A percentile compares a stretch with the other conserved stretches of the same genome.
Evolutionary conservation across 2,113 vertebrate genomes (phyloP).

Genomic region (Chlorodrepanis virens): DNA sequence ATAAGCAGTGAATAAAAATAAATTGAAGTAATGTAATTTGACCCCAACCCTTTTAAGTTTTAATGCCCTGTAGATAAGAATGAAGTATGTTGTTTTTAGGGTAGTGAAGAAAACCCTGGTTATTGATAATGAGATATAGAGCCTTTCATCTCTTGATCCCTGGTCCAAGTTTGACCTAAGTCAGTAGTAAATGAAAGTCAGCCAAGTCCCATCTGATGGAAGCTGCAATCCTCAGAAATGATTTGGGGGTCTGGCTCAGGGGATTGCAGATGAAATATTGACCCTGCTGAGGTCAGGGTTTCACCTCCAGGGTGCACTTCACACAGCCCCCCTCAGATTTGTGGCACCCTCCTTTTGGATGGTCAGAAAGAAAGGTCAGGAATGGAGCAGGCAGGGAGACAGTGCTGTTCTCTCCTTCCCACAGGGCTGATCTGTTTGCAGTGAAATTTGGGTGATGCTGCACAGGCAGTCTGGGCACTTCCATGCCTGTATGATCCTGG

Average conservation of each 20-base stretch:
- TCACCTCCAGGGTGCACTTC: conserved; percentile 3
- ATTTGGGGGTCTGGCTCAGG: neutral
- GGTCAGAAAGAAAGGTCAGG: neutral
- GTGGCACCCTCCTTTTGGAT: neutral
- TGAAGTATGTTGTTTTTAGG: conserved; percentile 24
- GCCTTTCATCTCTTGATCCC: conserved; percentile 61
- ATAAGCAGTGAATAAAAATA: conserved; percentile 47
- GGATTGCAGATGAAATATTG: conserved; percentile 28
- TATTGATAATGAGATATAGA: conserved; percentile 52
- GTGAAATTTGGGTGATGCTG: neutral
- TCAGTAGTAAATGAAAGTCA: conserved; percentile 53
- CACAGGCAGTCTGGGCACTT: neutral
- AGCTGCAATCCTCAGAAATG: neutral
- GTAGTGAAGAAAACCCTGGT: neutral
- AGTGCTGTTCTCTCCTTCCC: neutral
- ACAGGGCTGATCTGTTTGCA: neutral
- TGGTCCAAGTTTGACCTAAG: conserved; percentile 53
- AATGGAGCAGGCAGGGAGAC: neutral
- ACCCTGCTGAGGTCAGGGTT: conserved; percentile 12
- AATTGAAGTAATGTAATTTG: conserved; percentile 42
- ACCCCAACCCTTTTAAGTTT: conserved; percentile 49
- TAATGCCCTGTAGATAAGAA: conserved; percentile 43
- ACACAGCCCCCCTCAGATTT: neutral
- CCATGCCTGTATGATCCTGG: neutral
- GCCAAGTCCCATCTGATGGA: conserved; percentile 44